Base-by-base conservation (phyloP, 2,888 invertebrate species). In the Rhagonycha lutea region DNA sequence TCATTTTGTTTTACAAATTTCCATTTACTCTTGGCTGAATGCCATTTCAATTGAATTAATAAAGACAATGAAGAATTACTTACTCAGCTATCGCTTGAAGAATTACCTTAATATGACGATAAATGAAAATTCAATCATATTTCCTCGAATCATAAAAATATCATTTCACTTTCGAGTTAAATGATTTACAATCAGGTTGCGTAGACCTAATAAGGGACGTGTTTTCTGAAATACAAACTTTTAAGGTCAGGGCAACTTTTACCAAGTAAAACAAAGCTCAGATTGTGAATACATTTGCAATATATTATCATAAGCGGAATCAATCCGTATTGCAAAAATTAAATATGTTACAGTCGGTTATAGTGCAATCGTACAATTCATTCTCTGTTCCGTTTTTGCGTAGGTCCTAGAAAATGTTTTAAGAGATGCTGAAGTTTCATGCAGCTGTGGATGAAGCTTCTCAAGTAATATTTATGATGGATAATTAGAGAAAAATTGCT, bases 231-330 rank as follows among this genome's bases (percentile, higher is more conserved):
- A 47, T 74, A 8, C 47, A 65, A 74, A 70, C 80, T 73, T 80
- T 80, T 80, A 80, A 80, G 80, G 80, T 78, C 78, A 79, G 76
- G 77, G 78, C 80, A 80, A 80, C 80, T 80, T 80, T 80, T 80
- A 80, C 80, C 63, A 65, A 23, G 26, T 65, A 65, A 65, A 24
- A 24, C 63, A 65, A 65, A 65, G 63, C 23, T 65, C 63, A 47
- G 8, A n/a, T 47, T 47, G 47, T 47, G 47, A 47, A 47, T 47
- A 47, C 47, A 47, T 47, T 47, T 47, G 47, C 47, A 47, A 47
- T 47, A 47, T n/a, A 47, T 47, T 47, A 47, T 47, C 47, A 47
- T 47, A 47, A 47, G 12, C 47, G 47, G 47, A 47, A 47, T 47
- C 47, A 47, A 47, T 7, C 47, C 47, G 47, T n/a, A 47, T 47